Evolutionary conservation across 2,888 invertebrate genomes (phyloP), one percentile per base, ranked within the genome.

Genomic region (Orchesellides sinensis): DNA sequence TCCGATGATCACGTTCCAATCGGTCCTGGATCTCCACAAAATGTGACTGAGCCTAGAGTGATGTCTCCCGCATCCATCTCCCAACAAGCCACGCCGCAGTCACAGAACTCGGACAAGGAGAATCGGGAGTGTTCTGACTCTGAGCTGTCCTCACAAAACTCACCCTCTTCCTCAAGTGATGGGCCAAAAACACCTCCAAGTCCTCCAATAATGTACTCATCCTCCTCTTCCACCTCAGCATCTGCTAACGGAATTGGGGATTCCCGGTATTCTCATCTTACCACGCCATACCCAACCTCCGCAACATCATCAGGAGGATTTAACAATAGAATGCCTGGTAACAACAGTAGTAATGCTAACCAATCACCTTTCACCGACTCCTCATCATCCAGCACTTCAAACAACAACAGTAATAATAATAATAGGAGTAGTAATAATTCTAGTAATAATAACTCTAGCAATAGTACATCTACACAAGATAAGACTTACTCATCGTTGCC

Each of bases 81-180:
- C 19, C 86, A 87, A 49, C 85, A 86, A 40, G 75, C 84, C 19
- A 83, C 87, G 1, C 86, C 87, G 8, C 79, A 52, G 35, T 79
- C 79, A n/a, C 86, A 85, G 63, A 85, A 87, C 74, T 88, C 88
- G 8, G 90, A 90, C 85, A 90, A 90, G 84, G 90, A 90, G 92
- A 93, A 92, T 82, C 90, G 91, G 59, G 87, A 90, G 90, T 45
- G 85, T 5, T 88, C 88, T 63, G 89, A 88, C 83, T 88, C 88
- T 10, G 90, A 90, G 81, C 89, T 90, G 5, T 89, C 89, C 66
- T 88, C 90, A 4, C 90, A 90, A 66, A 89, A 74, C 75, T 87
- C 89, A 90, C 59, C 90, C 90, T 40, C 61, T 14, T 63, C 69
- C 23, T 77, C 81, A 1, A 84, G 77, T 21, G 87, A 84, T 40